phyloP scores from a whole-genome alignment of 2,797 vertebrate species.

The Gallinago solitaria region DNA sequence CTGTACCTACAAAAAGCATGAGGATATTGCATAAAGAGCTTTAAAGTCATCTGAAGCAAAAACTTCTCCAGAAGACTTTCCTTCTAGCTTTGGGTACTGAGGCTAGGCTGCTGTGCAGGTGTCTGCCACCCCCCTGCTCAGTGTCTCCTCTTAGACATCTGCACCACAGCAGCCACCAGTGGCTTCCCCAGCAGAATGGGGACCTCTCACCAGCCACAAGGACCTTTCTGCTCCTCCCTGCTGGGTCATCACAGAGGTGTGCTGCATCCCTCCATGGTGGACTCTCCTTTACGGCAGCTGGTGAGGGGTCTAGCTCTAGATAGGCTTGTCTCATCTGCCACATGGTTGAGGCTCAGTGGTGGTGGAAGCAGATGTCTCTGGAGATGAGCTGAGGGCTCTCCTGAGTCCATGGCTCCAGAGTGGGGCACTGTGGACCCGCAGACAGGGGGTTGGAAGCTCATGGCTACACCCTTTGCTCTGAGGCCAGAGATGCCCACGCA shows the following conservation, averaged over 20 bases:
- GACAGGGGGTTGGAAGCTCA: rapidly evolving
- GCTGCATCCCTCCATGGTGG: background rate
- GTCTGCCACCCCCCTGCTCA: background rate
- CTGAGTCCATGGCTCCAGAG: background rate
- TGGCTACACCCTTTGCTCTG: background rate
- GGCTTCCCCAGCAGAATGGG: background rate
- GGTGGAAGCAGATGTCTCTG: background rate
- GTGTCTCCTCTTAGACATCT: background rate
- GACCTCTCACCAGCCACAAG: rapidly evolving
- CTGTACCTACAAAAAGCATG: slow-evolving; percentile 78
- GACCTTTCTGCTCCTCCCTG: background rate
- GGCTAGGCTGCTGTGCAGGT: background rate
- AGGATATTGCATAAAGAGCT: slow-evolving; percentile 76
- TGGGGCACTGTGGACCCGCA: rapidly evolving
- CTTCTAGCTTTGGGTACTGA: background rate
- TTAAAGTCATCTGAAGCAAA: slow-evolving; percentile 59
- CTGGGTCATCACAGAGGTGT: rapidly evolving
- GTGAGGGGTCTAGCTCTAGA: background rate
- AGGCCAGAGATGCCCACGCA: background rate
- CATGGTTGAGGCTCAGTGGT: rapidly evolving
- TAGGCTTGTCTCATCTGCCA: background rate
- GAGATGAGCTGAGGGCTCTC: background rate
- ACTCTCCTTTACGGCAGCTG: rapidly evolving
- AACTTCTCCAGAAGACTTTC: slow-evolving; percentile 25
- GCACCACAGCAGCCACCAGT: rapidly evolving